Evolutionary conservation across 1,140 invertebrate species (phyloP), one percentile per base, ranked within the genome.

Genomic region (Papilio dardanus): DNA sequence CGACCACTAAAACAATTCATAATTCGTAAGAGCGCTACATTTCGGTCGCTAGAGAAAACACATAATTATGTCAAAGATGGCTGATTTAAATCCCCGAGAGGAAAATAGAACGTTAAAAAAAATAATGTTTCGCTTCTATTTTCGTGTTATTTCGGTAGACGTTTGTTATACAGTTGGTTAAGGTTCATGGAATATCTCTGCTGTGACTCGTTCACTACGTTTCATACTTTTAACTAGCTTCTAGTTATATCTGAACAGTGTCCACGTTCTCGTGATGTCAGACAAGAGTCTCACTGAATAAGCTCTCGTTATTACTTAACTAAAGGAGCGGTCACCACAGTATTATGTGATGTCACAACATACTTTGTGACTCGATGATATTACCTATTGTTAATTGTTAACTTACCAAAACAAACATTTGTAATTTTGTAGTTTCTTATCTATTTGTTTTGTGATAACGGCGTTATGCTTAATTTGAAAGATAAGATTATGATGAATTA

Each of bases 1-100:
- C 54, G 24, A 28, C 12, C 54, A 10, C 50, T 58, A 58, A 8
- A 58, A 24, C 50, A 24, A 58, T 58, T 58, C 50, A 58, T 58
- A 58, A 58, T 58, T 58, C 28, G 50, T 28, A 5, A 4, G 3
- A 3, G 19, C 54, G 54, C 54, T 58, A 58, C 10, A 58, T 3
- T 58, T 58, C 54, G 54, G 54, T 28, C 21, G 12, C 54, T 58
- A 28, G 54, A 28, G 54, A 58, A 58, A 58, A 58, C 54, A 58
- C 54, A 58, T 58, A 58, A 58, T 58, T 58, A 58, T 58, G 54
- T 58, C 54, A 58, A 58, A 58, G 21, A 58, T 58, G 54, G 54
- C 54, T 58, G 54, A 58, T 58, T 58, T 58, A 58, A 58, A 58
- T 58, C 21, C 21, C 4, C 21, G 46, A 28, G 21, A 24, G 24